A percentile compares a stretch with the other conserved stretches of the same genome.
Conservation (phyloP, 1,140 invertebrate genomes). For the Luehdorfia chinensis region DNA sequence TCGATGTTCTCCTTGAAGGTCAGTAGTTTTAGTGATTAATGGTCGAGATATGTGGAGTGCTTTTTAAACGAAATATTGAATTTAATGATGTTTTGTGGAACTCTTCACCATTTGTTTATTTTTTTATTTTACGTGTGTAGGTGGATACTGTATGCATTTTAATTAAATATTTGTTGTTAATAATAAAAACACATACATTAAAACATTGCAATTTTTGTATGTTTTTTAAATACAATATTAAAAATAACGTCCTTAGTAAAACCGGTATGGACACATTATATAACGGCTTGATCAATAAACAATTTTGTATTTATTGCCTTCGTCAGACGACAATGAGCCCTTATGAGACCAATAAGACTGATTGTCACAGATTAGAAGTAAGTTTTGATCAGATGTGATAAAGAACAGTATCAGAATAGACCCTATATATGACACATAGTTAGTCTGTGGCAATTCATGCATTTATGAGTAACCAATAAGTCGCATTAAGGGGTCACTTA, state of each 20-base stretch:
- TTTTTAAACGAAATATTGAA: slow-evolving; percentile 77
- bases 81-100: slow-evolving; percentile 73
- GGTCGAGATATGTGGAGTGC: slow-evolving; percentile 72
- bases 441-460: slow-evolving; percentile 38
- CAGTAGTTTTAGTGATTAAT: slow-evolving; percentile 76
- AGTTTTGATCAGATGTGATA: neutral
- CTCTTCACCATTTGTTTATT: slow-evolving; percentile 52
- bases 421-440: slow-evolving; percentile 14
- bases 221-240: no score
- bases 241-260: no score
- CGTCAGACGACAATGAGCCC: slow-evolving; percentile 42
- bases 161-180: no score
- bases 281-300: slow-evolving; percentile 25
- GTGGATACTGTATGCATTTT: no score
- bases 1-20: slow-evolving; percentile 74
- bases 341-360: slow-evolving; percentile 38
- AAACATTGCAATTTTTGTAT: no score
- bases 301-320: slow-evolving; percentile 43
- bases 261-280: no score
- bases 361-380: slow-evolving; percentile 21
- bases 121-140: slow-evolving; percentile 30
- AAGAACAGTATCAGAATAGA: neutral
- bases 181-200: no score
- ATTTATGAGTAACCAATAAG: slow-evolving; percentile 72
- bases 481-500: slow-evolving; percentile 70